Percentiles rank a stretch among this genome's conserved stretches.
phyloP scores from a whole-genome alignment of 2,888 invertebrate species.

The Nemoura dubitans region DNA sequence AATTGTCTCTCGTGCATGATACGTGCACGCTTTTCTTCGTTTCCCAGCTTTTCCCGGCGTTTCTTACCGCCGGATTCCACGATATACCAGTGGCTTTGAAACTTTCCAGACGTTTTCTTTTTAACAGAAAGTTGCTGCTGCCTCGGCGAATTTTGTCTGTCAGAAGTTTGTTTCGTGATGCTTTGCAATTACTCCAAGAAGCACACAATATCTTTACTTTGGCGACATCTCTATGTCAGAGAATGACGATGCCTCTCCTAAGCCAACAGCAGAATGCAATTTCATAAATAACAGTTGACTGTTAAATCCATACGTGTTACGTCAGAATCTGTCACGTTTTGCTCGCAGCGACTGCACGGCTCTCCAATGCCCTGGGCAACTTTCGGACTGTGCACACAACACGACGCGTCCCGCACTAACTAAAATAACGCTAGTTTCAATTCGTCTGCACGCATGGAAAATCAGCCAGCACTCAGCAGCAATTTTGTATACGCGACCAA shows the following conservation, averaged over 20 bases:
- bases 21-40: not conserved
- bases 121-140: slow-evolving; percentile 3
- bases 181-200: not conserved
- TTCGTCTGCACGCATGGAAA: not conserved
- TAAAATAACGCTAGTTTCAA: too few relatives aligned
- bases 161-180: slow-evolving; percentile 7
- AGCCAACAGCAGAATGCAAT: slow-evolving; percentile 12
- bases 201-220: not conserved
- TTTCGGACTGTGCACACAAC: too few relatives aligned
- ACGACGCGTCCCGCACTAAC: too few relatives aligned
- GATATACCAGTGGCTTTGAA: not conserved
- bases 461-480: not conserved
- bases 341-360: too few relatives aligned
- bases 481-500: not conserved
- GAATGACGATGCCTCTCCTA: slow-evolving; percentile 4
- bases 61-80: not conserved
- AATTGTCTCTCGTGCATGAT: not conserved
- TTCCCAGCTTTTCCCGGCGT: not conserved
- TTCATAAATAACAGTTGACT: not conserved
- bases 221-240: slow-evolving; percentile 12
- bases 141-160: slow-evolving; percentile 7
- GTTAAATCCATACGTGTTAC: slow-evolving; percentile 12
- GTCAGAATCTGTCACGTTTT: not conserved
- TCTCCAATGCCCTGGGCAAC: too few relatives aligned
- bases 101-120: slow-evolving; percentile 7